These are phyloP conservation scores for Dyspetes luteomarginatus DNA, from an alignment of 2,888 invertebrate species.

Conservation along the genomic window DNA sequence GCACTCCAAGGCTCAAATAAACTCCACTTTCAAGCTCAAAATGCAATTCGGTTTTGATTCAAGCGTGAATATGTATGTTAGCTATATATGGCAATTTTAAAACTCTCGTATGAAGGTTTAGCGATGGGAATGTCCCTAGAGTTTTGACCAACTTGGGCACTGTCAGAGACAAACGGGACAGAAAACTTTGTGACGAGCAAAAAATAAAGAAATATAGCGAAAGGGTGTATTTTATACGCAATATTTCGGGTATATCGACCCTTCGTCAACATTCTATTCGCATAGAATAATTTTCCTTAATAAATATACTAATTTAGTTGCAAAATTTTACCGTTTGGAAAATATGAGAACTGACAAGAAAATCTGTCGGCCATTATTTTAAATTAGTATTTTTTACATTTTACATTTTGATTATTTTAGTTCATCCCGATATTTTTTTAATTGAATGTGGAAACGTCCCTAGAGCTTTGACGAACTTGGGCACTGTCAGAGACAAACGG, in stretches of 20 bases:
- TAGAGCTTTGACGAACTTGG: neutral
- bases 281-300: too few relatives aligned
- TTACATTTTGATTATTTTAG: too few relatives aligned
- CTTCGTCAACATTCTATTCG: too few relatives aligned
- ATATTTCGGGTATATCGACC: too few relatives aligned
- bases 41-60: neutral
- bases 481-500: neutral
- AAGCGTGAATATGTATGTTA: neutral
- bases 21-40: neutral
- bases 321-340: too few relatives aligned
- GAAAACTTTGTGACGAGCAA: neutral
- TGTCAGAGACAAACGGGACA: neutral
- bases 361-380: too few relatives aligned
- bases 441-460: neutral
- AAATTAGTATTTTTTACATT: too few relatives aligned
- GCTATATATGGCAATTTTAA: neutral
- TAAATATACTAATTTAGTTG: too few relatives aligned
- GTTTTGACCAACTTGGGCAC: neutral
- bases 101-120: constrained; percentile 12
- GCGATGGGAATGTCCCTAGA: neutral
- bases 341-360: too few relatives aligned
- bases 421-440: too few relatives aligned
- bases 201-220: too few relatives aligned
- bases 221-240: too few relatives aligned
- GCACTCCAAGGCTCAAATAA: neutral